Evolutionary conservation across 2,888 invertebrate genomes (phyloP), one percentile per base, ranked within the genome.

Genomic region (Cheilosia vulpina): DNA sequence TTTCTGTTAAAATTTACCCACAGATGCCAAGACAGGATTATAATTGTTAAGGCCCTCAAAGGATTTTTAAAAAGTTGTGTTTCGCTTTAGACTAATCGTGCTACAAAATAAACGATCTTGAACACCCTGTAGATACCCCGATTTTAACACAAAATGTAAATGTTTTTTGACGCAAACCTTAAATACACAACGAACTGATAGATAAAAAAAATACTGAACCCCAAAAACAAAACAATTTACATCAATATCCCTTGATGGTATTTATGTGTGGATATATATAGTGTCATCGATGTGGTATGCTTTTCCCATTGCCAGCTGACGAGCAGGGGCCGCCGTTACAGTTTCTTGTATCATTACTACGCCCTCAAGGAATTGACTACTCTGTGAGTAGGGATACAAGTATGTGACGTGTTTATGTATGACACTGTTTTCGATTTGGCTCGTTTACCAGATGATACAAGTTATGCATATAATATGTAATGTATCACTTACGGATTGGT

Each of bases 231-330:
- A 84, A 84, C 79, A 84, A 84, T 80, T 79, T 84, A 84, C 84
- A 84, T 84, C 84, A 79, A 80, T 84, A 79, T 80, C 84, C 79
- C 84, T 75, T 65, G 84, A 84, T 84, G 79, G 53, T 84, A 75
- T 38, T 38, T 38, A 38, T 38, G 13, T 38, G 13, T 45, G 45
- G 31, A 31, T 31, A 19, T 47, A 19, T 47, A 9, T 60, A 83
- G 75, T 75, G 73, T 80, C 75, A 84, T 84, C 75, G 69, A 84
- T 80, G 75, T 69, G 84, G 75, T 80, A 73, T 72, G 72, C 17
- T 57, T 68, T 19, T 19, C 65, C 45, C 58, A 57, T 69, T 63
- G 58, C 34, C 19, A 13, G 63, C 45, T 41, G 50, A 45, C 27
- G 31, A 45, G 15, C 55, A 7, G 19, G 11, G 52, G 38, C 1